phyloP scores from a whole-genome alignment of 2,797 vertebrate species.

The Xyrichtys novacula region DNA sequence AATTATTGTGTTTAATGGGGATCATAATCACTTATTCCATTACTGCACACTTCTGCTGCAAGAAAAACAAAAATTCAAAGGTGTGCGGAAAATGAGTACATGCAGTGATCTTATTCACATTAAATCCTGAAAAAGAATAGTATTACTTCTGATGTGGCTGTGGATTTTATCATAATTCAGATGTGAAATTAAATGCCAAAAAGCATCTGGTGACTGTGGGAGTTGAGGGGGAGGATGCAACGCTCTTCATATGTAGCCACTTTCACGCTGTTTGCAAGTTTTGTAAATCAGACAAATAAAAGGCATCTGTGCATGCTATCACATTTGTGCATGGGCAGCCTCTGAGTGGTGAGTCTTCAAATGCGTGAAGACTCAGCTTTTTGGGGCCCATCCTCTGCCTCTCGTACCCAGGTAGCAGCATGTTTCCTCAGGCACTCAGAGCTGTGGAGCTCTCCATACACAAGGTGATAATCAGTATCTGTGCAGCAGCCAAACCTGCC shows the following conservation, averaged over 20 bases:
- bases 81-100: conserved; percentile 24
- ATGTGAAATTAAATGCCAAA: conserved; percentile 33
- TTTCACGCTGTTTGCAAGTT: conserved; percentile 25
- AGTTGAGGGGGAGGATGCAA: conserved; percentile 7
- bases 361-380: conserved; percentile 15
- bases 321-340: conserved; percentile 21
- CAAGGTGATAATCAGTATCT: conserved; percentile 69
- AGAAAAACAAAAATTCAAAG: conserved; percentile 29
- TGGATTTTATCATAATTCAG: conserved; percentile 25
- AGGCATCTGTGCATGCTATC: conserved; percentile 14
- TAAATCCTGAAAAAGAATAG: conserved; percentile 14
- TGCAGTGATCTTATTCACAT: conserved; percentile 32
- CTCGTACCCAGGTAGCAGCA: conserved; percentile 25
- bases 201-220: conserved; percentile 23
- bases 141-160: conserved; percentile 17
- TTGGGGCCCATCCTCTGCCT: conserved; percentile 12
- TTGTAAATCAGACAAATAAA: conserved; percentile 23
- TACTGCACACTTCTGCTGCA: conserved; percentile 36
- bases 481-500: conserved; percentile 62
- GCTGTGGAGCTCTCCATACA: conserved; percentile 57
- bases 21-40: conserved; percentile 62
- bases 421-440: conserved; percentile 53
- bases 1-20: conserved; percentile 68
- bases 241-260: conserved; percentile 10
- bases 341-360: conserved; percentile 21